Evolutionary conservation across 2,888 invertebrate genomes (phyloP), one percentile per base, ranked within the genome.

Genomic region (Ypsolopha scabrella): DNA sequence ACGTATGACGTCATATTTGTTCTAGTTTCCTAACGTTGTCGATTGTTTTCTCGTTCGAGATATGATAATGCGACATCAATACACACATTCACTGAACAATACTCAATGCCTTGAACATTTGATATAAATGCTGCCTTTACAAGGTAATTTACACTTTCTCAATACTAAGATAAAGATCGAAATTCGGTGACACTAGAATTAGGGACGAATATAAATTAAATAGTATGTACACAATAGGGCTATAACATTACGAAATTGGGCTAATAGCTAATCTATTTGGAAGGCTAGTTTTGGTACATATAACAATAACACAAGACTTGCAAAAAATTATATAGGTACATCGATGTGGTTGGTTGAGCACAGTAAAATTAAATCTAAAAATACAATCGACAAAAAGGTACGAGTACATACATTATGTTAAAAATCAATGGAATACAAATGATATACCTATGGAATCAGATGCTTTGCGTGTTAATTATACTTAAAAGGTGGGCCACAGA

Each of bases 401-500:
- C 24, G 24, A 3, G 24, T 24, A 24, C 4, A 24, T 24, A 24
- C 2, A 24, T 4, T 24, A 24, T 24, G 24, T 24, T 24, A 24
- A 24, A 24, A 24, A 24, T 24, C 24, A 24, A 24, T 24, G 24
- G 24, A 24, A 24, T 3, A 4, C 4, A 24, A 24, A 24, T 24
- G 4, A 24, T 24, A 24, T 24, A n/a, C n/a, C n/a, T n/a, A 24
- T 24, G 24, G 24, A 24, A 24, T 24, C 24, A 24, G 24, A 24
- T 24, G 24, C 24, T 24, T 24, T 45, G 43, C 14, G 33, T 45
- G 8, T 11, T n/a, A 45, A 44, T 60, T 54, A 55, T 39, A 62
- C 63, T 62, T 59, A 66, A 60, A 60, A 59, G 53, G 61, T 52
- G 60, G 54, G 57, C 61, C 65, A 66, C 59, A 63, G 59, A 64